Percentiles rank a stretch among this genome's conserved stretches.
Evolutionary conservation across 2,888 invertebrate genomes (phyloP).

Genomic region (Pseudolycoriella hygida): DNA sequence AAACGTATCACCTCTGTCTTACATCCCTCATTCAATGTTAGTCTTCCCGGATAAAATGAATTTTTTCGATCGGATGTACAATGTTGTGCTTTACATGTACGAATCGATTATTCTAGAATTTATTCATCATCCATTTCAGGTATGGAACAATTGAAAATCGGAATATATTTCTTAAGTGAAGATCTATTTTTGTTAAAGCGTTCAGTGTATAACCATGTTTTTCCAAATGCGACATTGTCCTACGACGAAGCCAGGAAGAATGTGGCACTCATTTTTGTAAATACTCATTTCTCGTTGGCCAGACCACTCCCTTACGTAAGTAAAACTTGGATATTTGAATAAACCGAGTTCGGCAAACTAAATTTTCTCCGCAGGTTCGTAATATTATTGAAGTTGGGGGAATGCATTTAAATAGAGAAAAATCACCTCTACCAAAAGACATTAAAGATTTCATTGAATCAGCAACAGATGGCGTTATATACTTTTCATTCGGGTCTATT

Average conservation of each 20-base stretch:
- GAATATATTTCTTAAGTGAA: too few species aligned
- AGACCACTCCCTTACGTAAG: constrained; percentile 6
- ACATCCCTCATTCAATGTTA: not conserved
- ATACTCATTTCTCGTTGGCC: constrained; percentile 6
- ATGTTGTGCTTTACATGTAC: constrained; percentile 10
- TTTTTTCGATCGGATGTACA: constrained; percentile 13
- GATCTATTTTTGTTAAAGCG: not conserved
- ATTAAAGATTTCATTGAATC: constrained; percentile 17
- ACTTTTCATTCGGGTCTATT: constrained; percentile 20
- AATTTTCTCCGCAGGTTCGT: not conserved
- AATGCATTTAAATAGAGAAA: constrained; percentile 2
- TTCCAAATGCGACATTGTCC: constrained; percentile 2
- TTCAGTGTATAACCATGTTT: not conserved
- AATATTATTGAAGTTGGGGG: constrained; percentile 11
- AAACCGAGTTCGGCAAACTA: too few species aligned
- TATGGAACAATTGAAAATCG: not conserved
- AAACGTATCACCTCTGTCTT: not conserved
- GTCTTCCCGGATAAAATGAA: constrained; percentile 12
- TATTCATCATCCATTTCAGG: constrained; percentile 8
- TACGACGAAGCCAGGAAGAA: constrained; percentile 5
- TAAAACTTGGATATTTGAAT: not conserved
- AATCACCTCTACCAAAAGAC: constrained; percentile 11
- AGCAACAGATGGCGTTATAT: constrained; percentile 19
- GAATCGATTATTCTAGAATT: constrained; percentile 1
- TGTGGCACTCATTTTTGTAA: constrained; percentile 7